Base-by-base conservation (phyloP, 2,888 invertebrate species). In the Chymomyza amoena region DNA sequence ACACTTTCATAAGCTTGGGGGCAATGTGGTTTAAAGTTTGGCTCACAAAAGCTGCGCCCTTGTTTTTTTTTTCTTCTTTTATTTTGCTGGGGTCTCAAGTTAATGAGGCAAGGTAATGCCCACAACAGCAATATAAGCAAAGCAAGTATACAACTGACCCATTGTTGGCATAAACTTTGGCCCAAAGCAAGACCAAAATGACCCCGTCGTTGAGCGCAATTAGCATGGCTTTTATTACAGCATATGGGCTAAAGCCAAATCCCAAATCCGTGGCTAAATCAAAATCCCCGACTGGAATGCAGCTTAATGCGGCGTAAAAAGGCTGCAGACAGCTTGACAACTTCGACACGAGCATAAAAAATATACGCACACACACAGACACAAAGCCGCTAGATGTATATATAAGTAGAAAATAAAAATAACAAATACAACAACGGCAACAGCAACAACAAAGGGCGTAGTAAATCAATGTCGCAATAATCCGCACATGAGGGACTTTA, bases 401-500 rank as follows among this genome's bases (percentile, higher is more conserved):
- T 18, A 25, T 28, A 57, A 39, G 45, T 45, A 20, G 16, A 45
- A 50, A 16, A 16, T 50, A 18, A 61, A 61, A 15, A 72, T n/a
- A 32, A 61, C 25, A 67, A 20, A 7, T 50, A 59, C 28, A 69
- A 62, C 66, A 62, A 70, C 65, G n/a, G n/a, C n/a, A n/a, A n/a
- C n/a, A n/a, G n/a, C n/a, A 71, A 84, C 79, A 75, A 79, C 79
- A 67, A 70, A 62, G 52, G 72, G 78, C 79, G 71, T 79, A 81
- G 87, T 89, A 89, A 88, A 87, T 87, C 87, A 87, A 86, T 88
- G 89, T 88, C 87, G 76, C 75, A 75, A 75, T 87, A 87, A 87
- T 89, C 87, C 88, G 79, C 79, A 76, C 88, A 88, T 89, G 89
- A 89, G 87, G 89, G 83, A 85, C 88, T 88, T 85, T 85, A 85